phyloP scores from a whole-genome alignment of 2,113 vertebrate genomes.

The Stegastes partitus region DNA sequence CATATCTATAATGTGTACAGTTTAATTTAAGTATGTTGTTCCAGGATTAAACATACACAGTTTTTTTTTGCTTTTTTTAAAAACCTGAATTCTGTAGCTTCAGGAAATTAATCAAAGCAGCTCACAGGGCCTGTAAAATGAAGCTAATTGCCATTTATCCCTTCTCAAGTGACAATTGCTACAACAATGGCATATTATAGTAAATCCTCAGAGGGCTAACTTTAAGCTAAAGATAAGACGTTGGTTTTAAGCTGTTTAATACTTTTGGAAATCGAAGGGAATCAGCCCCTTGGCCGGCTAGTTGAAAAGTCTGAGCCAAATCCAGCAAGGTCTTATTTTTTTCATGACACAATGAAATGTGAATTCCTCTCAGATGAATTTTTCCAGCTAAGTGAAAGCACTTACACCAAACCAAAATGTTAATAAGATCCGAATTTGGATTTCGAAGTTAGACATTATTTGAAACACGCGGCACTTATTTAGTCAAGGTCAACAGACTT shows the following conservation, averaged over 20 bases:
- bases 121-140: conserved; percentile 8
- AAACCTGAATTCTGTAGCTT: neutral
- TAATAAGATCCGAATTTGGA: neutral
- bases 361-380: conserved; percentile 4
- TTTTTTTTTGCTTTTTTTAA: too few species aligned
- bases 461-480: too few species aligned
- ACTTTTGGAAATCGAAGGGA: conserved; percentile 41
- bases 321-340: conserved; percentile 30
- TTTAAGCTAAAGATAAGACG: conserved; percentile 39
- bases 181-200: conserved; percentile 11
- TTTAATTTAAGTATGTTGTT: neutral
- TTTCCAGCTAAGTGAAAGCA: neutral
- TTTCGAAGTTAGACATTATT: too few species aligned
- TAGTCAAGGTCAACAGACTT: too few species aligned
- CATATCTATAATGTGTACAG: neutral
- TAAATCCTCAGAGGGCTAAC: conserved; percentile 30
- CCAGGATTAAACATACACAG: neutral
- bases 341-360: conserved; percentile 1
- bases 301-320: conserved; percentile 29
- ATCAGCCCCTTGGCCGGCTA: neutral
- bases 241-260: conserved; percentile 45
- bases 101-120: conserved; percentile 22
- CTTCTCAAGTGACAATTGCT: conserved; percentile 18
- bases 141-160: conserved; percentile 27
- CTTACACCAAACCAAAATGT: neutral